Base-by-base conservation (phyloP, 2,113 vertebrate genomes). In the Zosterops pallidus region DNA sequence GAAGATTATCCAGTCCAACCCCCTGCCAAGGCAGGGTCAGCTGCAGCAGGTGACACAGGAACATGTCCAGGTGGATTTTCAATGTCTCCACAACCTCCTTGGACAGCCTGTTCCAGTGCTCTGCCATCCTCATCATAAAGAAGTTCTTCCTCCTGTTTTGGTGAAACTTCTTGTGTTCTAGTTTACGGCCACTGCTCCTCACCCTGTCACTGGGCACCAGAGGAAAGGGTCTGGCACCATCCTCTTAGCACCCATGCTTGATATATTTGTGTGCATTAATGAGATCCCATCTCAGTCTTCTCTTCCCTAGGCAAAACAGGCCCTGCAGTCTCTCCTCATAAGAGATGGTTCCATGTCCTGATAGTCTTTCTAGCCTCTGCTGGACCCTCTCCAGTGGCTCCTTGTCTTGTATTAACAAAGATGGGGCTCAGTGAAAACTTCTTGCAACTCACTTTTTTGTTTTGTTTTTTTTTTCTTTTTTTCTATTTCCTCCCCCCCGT, bases 121-220 rank as follows among this genome's bases (percentile, higher is more conserved):
- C 25, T 62, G 70, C 35, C 21, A 55, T 1, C 8, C 41, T 83
- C 29, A 47, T 0, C 0, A 2, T 55, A 24, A 62, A 37, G 22
- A 37, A 69, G 31, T 20, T 77, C 25, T 56, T 69, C 25, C 47
- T 76, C 12, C 2, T 35, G 6, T 22, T 47, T 1, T 6, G 41
- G 14, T 83, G 35, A 2, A 69, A 62, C 18, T 83, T 82, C 3
- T 0, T 49, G 9, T 62, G 28, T 15, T 63, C 42, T 55, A 49
- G 41, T 55, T 69, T 16, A 35, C 23, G 41, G 11, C 35, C 21
- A 23, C 9, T 76, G 21, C 14, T 62, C 70, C 41, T 69, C 0
- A 0, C 11, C 14, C 21, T 49, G 18, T 37, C 0, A 0, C 41
- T 0, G 0, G 22, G 22, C 18, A 49, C 25, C 35, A 63, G 14